These are phyloP conservation scores for Rhagonycha fulva DNA, from an alignment of 2,888 invertebrate species.

Conservation along the genomic window DNA sequence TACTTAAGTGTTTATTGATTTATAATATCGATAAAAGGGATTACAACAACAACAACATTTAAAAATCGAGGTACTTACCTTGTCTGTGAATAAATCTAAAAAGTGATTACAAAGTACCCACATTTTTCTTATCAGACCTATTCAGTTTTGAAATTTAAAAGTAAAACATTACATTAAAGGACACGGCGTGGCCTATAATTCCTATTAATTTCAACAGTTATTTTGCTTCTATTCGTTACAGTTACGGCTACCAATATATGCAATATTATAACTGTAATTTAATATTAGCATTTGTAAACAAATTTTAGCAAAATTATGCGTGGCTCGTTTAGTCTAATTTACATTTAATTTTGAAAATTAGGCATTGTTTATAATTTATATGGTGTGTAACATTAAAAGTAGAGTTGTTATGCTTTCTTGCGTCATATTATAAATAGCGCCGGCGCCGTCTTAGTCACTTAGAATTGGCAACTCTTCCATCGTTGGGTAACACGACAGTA, in stretches of 20 bases:
- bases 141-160: too few species aligned
- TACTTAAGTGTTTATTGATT: not conserved
- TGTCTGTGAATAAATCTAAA: too few species aligned
- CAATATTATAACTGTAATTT: not conserved
- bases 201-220: not conserved
- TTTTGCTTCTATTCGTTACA: not conserved
- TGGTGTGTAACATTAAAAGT: not conserved
- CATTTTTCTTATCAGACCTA: too few species aligned
- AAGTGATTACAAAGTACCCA: too few species aligned
- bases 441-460: too few species aligned
- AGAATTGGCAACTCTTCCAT: too few species aligned
- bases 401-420: not conserved
- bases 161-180: not conserved
- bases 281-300: not conserved
- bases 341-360: not conserved
- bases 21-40: too few species aligned
- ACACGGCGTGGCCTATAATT: not conserved
- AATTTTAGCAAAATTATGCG: not conserved
- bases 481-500: too few species aligned
- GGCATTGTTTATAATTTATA: not conserved
- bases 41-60: too few species aligned
- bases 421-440: too few species aligned
- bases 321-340: not conserved
- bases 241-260: not conserved
- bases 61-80: too few species aligned